Conservation (phyloP, 2,888 invertebrate genomes). For the Junonia oenone region DNA sequence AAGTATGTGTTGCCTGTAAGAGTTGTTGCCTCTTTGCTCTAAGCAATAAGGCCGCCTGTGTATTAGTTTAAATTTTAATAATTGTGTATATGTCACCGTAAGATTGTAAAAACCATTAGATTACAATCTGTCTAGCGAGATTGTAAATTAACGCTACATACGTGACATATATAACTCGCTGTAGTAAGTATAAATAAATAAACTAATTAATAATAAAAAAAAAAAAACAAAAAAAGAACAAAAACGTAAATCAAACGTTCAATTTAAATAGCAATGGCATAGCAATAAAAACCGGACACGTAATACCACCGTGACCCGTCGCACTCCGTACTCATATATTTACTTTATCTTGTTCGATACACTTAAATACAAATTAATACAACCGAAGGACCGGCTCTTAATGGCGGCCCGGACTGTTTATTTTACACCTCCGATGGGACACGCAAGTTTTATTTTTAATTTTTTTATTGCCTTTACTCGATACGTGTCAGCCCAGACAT, state of each 20-base stretch:
- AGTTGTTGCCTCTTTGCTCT: too few relatives aligned
- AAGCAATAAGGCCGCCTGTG: too few relatives aligned
- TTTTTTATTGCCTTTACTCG: constrained; percentile 47
- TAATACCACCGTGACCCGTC: constrained; percentile 50
- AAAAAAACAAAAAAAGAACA: not conserved
- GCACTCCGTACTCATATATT: constrained; percentile 67
- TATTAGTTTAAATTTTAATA: too few relatives aligned
- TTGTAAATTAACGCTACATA: too few relatives aligned
- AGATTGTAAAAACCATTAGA: too few relatives aligned
- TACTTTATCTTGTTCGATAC: constrained; percentile 78
- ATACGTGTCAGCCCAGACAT: constrained; percentile 16
- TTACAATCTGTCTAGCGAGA: too few relatives aligned
- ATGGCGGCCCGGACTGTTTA: constrained; percentile 72
- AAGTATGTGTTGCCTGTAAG: too few relatives aligned
- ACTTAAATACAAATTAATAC: constrained; percentile 81
- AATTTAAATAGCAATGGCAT: constrained; percentile 21
- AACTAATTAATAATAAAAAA: not conserved
- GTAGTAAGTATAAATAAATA: too few relatives aligned
- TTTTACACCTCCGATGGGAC: constrained; percentile 75
- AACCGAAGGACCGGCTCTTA: constrained; percentile 69
- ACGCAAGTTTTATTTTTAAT: constrained; percentile 54
- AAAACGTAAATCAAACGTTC: not conserved
- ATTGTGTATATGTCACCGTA: too few relatives aligned
- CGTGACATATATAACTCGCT: too few relatives aligned
- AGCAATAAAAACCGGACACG: constrained; percentile 37